These are phyloP conservation scores for Eublepharis macularius DNA, from an alignment of 2,113 vertebrate genomes.

Conservation along the genomic window DNA sequence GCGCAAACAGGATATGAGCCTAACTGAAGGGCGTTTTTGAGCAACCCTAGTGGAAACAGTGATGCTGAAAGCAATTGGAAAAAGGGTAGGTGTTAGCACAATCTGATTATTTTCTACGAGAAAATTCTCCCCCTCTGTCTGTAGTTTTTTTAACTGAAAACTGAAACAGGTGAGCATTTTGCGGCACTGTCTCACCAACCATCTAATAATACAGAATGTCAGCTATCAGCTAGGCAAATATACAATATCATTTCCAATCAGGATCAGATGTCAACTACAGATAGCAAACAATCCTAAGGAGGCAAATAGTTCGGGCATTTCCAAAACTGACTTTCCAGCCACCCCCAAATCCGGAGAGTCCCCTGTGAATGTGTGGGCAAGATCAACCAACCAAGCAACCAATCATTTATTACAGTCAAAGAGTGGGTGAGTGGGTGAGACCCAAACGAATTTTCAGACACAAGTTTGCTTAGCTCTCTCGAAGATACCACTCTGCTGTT, in stretches of 20 bases:
- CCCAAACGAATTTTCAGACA: too few species aligned
- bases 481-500: too few species aligned
- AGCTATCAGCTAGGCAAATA: not conserved
- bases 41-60: too few species aligned
- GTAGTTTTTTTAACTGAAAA: not conserved
- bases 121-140: not conserved
- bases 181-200: too few species aligned
- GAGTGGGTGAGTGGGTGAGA: too few species aligned
- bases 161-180: not conserved
- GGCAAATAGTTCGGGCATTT: not conserved
- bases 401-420: too few species aligned
- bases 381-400: too few species aligned
- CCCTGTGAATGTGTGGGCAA: too few species aligned
- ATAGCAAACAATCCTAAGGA: not conserved
- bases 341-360: not conserved
- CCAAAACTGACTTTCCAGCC: too few species aligned
- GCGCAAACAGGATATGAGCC: too few species aligned
- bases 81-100: not conserved
- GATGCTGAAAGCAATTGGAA: not conserved
- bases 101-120: not conserved
- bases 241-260: not conserved
- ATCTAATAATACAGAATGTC: not conserved
- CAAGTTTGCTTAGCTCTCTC: too few species aligned
- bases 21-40: too few species aligned
- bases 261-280: not conserved